These are phyloP conservation scores for Spilarctia lutea DNA, from an alignment of 2,888 invertebrate species.

Conservation along the genomic window DNA sequence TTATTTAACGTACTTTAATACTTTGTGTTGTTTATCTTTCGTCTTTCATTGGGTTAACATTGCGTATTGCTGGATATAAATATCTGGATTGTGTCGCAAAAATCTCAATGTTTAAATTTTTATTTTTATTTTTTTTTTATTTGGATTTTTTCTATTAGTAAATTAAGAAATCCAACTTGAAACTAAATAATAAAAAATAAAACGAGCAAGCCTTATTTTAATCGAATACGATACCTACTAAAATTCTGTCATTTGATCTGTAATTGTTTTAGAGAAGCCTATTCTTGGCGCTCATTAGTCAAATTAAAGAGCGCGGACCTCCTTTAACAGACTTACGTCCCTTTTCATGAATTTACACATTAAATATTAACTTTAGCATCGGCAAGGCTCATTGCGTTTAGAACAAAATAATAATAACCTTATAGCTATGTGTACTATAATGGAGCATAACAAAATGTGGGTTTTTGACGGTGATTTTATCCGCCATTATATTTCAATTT, in stretches of 20 bases:
- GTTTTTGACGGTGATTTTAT: not conserved
- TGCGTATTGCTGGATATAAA: not conserved
- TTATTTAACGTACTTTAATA: constrained; percentile 6
- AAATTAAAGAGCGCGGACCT: not conserved
- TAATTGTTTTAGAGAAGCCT: too few relatives aligned
- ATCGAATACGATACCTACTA: too few relatives aligned
- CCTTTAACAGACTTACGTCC: not conserved
- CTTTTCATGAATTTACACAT: not conserved
- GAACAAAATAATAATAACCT: not conserved
- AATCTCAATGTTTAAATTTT: not conserved
- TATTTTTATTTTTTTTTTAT: not conserved
- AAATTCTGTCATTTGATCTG: too few relatives aligned
- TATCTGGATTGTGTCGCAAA: not conserved
- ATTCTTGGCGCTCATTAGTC: too few relatives aligned
- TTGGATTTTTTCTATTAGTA: not conserved
- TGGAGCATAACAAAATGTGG: not conserved
- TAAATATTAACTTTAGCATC: not conserved
- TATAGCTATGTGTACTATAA: not conserved
- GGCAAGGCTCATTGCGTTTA: not conserved
- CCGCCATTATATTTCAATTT: constrained; percentile 2
- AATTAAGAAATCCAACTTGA: not conserved
- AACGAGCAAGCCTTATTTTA: not conserved
- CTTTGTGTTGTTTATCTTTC: not conserved
- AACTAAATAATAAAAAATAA: not conserved
- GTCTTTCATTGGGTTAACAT: not conserved